phyloP scores from a whole-genome alignment of 2,797 vertebrate genomes.

The Valencia hispanica region DNA sequence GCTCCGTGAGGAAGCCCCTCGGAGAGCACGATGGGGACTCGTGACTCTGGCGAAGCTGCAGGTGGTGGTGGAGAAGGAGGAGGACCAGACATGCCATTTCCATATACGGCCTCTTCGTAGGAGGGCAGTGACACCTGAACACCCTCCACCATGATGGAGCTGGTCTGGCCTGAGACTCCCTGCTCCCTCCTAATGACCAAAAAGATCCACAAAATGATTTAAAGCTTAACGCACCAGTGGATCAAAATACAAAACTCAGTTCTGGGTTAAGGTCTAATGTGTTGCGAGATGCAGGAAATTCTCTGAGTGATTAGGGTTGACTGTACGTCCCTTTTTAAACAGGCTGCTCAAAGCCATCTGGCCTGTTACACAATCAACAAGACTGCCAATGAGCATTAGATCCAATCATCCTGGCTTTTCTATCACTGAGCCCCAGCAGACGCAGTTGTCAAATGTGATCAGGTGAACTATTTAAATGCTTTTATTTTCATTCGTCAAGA shows the following conservation, averaged over 20 bases:
- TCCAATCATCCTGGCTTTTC: slow-evolving; percentile 30
- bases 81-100: slow-evolving; percentile 83
- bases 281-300: slow-evolving; percentile 22
- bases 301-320: slow-evolving; percentile 36
- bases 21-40: slow-evolving; percentile 94
- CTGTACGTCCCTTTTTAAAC: slow-evolving; percentile 38
- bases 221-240: not conserved
- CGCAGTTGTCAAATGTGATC: not conserved
- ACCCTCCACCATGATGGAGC: slow-evolving; percentile 95
- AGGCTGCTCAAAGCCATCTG: slow-evolving; percentile 32
- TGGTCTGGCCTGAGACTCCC: slow-evolving; percentile 90
- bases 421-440: slow-evolving; percentile 20
- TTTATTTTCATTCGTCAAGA: slow-evolving; percentile 42
- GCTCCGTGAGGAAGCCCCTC: slow-evolving; percentile 83
- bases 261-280: slow-evolving; percentile 20
- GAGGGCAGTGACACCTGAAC: slow-evolving; percentile 95
- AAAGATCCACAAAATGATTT: slow-evolving; percentile 4
- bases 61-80: slow-evolving; percentile 77
- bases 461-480: slow-evolving; percentile 7
- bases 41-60: slow-evolving; percentile 78
- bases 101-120: slow-evolving; percentile 98
- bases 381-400: slow-evolving; percentile 45
- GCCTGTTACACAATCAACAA: slow-evolving; percentile 39
- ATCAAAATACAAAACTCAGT: slow-evolving; percentile 5
- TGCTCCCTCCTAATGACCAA: slow-evolving; percentile 89